A percentile compares a stretch with the other conserved stretches of the same genome.
Conservation (phyloP, 2,797 vertebrate genomes). For the Pipistrellus pipistrellus region DNA sequence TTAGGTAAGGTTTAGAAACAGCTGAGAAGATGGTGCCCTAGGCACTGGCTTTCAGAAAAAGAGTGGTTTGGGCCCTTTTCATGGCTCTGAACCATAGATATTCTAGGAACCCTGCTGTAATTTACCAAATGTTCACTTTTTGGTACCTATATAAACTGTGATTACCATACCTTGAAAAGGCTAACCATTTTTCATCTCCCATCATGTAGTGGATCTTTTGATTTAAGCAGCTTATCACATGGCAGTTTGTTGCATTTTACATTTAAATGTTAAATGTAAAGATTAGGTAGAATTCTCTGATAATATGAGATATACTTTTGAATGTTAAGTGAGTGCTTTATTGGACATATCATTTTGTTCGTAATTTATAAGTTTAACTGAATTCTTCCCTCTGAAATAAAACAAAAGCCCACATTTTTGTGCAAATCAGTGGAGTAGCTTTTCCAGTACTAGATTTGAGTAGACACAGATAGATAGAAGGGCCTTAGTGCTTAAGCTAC, state of each 20-base stretch:
- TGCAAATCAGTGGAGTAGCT: neutral
- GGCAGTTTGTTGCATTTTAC: neutral
- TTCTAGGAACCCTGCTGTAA: conserved; percentile 10
- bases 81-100: neutral
- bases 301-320: neutral
- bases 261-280: conserved; percentile 54
- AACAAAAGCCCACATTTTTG: conserved; percentile 5
- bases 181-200: neutral
- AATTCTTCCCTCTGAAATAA: conserved; percentile 24
- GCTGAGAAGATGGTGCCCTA: neutral
- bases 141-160: neutral
- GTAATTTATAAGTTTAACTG: conserved; percentile 34
- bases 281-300: neutral
- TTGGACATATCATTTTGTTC: neutral
- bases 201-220: neutral
- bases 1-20: conserved; percentile 1
- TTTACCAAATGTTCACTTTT: conserved; percentile 31
- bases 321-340: conserved; percentile 33
- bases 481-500: no score
- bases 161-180: neutral
- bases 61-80: neutral
- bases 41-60: neutral
- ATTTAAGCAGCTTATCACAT: neutral
- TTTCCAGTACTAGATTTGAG: neutral
- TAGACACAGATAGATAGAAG: neutral